phyloP scores from a whole-genome alignment of 1,140 invertebrate species.

The Glomeris maerens region DNA sequence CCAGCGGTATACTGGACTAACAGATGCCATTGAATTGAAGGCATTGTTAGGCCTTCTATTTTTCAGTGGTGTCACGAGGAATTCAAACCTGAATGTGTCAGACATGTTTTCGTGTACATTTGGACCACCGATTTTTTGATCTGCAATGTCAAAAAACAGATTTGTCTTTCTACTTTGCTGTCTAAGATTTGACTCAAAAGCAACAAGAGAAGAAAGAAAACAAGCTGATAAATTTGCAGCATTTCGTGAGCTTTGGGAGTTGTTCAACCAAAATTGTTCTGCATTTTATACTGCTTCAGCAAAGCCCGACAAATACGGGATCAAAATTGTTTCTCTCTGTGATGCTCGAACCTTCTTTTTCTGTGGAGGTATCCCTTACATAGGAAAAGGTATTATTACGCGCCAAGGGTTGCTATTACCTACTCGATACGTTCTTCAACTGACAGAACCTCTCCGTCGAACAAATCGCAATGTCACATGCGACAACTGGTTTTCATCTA shows the following conservation, averaged over 20 bases:
- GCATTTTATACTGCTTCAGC: conserved; percentile 9
- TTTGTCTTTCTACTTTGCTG: conserved; percentile 10
- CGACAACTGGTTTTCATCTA: background rate
- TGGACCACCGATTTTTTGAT: conserved; percentile 1
- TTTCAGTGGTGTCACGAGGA: background rate
- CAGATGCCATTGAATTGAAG: background rate
- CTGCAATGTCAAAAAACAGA: conserved; percentile 9
- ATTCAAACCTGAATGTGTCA: background rate
- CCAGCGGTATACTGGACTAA: background rate
- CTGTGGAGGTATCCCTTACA: conserved; percentile 12
- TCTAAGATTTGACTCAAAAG: conserved; percentile 10
- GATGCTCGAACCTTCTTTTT: conserved; percentile 10
- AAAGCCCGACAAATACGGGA: conserved; percentile 12
- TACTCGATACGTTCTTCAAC: background rate
- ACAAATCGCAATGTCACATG: background rate
- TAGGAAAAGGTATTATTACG: conserved; percentile 5
- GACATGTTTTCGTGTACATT: conserved; percentile 1
- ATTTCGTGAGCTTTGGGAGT: conserved; percentile 11
- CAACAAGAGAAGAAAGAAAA: conserved; percentile 9
- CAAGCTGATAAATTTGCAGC: conserved; percentile 11
- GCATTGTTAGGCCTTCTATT: background rate
- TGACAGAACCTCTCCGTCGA: background rate
- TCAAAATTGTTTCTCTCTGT: conserved; percentile 9
- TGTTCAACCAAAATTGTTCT: conserved; percentile 12
- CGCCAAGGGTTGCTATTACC: background rate